Evolutionary conservation across 92 coral and sea anemone species (phyloP).

Genomic region (Phymanthus crucifer): DNA sequence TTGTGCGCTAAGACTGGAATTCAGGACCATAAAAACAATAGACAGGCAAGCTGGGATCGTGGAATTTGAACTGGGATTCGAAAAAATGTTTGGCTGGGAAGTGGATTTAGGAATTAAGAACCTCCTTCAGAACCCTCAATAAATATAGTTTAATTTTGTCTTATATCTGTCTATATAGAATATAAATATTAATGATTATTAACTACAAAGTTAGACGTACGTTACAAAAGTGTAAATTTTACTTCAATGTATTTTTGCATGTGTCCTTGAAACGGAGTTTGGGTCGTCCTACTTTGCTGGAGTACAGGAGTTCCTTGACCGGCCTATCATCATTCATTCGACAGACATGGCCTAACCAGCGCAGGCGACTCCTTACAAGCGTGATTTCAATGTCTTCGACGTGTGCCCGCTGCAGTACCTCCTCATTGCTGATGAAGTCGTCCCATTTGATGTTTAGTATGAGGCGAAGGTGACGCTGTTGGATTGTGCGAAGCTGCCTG

Average conservation of each 20-base stretch:
- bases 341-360: slow-evolving; percentile 41
- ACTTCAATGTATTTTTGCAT: slow-evolving; percentile 37
- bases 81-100: too few species aligned
- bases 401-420: slow-evolving; percentile 13
- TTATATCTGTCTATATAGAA: too few species aligned
- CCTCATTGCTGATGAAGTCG: slow-evolving; percentile 21
- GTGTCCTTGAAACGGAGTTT: slow-evolving; percentile 49
- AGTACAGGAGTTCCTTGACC: slow-evolving; percentile 38
- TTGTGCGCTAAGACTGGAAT: too few species aligned
- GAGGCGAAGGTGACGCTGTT: neutral
- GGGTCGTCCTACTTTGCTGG: slow-evolving; percentile 39
- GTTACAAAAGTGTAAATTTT: too few species aligned
- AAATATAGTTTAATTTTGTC: too few species aligned
- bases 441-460: neutral
- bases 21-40: too few species aligned
- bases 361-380: slow-evolving; percentile 33
- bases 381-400: slow-evolving; percentile 37
- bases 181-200: too few species aligned
- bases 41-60: too few species aligned
- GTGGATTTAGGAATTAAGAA: too few species aligned
- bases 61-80: too few species aligned
- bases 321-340: slow-evolving; percentile 35
- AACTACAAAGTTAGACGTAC: too few species aligned
- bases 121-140: too few species aligned
- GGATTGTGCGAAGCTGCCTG: neutral